A percentile compares a stretch with the other conserved stretches of the same genome.
phyloP scores from a whole-genome alignment of 2,797 vertebrate genomes.

The Lophotriccus pileatus region DNA sequence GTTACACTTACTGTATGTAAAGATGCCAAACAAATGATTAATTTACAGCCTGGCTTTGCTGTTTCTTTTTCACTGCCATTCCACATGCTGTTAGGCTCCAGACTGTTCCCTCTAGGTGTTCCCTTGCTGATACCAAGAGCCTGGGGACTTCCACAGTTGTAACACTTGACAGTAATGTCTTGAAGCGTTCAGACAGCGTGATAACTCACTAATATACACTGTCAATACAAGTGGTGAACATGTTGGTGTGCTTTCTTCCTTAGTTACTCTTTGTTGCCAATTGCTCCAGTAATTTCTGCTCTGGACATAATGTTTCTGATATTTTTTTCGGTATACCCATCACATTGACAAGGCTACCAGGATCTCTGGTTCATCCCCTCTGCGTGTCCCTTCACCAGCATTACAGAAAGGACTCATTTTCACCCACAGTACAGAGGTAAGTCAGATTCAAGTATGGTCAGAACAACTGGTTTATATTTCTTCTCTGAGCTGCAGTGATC shows the following conservation, averaged over 20 bases:
- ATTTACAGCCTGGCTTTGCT: background rate
- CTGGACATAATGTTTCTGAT: background rate
- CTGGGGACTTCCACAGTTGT: conserved; percentile 51
- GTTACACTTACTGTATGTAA: background rate
- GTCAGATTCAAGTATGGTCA: background rate
- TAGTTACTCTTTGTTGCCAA: background rate
- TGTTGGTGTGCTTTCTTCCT: conserved; percentile 40
- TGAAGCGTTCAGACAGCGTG: conserved; percentile 35
- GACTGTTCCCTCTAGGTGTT: background rate
- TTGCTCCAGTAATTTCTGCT: background rate
- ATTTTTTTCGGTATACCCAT: background rate
- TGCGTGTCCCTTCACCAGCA: background rate
- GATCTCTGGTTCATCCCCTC: background rate
- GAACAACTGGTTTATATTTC: background rate
- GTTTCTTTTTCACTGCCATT: background rate
- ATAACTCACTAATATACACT: conserved; percentile 74
- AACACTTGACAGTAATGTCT: conserved; percentile 72
- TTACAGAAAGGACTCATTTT: background rate
- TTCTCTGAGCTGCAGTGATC: background rate
- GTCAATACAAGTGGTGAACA: conserved; percentile 24
- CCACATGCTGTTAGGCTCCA: background rate
- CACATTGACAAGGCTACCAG: background rate
- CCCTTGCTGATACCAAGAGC: background rate
- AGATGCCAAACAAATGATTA: background rate
- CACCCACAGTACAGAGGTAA: background rate